Percentiles rank a stretch among this genome's conserved stretches.
phyloP scores from a whole-genome alignment of 2,797 vertebrate species.

The Benthosema pterotum region DNA sequence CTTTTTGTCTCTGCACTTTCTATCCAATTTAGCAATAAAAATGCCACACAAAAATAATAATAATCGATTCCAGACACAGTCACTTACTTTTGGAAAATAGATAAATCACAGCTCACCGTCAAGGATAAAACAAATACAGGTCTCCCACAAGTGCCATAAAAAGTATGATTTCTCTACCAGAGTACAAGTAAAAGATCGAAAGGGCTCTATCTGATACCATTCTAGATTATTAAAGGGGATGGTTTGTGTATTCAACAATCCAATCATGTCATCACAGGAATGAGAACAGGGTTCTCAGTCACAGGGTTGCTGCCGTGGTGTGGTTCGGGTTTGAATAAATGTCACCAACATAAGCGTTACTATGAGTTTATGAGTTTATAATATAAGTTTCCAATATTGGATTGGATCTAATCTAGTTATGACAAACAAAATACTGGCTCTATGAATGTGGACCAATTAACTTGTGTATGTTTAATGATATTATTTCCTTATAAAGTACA shows the following conservation, averaged over 20 bases:
- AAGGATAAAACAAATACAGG: not conserved
- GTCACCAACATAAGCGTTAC: constrained; percentile 38
- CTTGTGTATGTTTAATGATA: not conserved
- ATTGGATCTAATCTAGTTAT: too few relatives aligned
- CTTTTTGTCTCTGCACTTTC: too few relatives aligned
- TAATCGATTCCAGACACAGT: not conserved
- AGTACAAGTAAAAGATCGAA: constrained; percentile 32
- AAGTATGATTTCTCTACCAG: not conserved
- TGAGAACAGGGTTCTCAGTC: constrained; percentile 59
- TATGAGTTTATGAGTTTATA: not conserved
- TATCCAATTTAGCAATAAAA: too few relatives aligned
- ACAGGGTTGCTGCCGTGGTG: too few relatives aligned
- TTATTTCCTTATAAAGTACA: not conserved
- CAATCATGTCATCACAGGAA: constrained; percentile 34
- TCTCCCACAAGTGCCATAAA: not conserved
- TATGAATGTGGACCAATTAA: not conserved
- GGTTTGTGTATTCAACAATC: constrained; percentile 55
- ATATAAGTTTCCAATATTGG: too few relatives aligned
- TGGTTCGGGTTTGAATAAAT: constrained; percentile 46
- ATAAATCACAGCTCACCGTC: not conserved
- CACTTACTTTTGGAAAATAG: too few relatives aligned
- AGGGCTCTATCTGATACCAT: constrained; percentile 21
- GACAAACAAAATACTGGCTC: not conserved
- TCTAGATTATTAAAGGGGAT: constrained; percentile 40
- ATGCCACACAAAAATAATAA: too few relatives aligned